Base-by-base conservation (phyloP, 35 echinoderm and acorn worm genomes). In the Apostichopus californicus region DNA sequence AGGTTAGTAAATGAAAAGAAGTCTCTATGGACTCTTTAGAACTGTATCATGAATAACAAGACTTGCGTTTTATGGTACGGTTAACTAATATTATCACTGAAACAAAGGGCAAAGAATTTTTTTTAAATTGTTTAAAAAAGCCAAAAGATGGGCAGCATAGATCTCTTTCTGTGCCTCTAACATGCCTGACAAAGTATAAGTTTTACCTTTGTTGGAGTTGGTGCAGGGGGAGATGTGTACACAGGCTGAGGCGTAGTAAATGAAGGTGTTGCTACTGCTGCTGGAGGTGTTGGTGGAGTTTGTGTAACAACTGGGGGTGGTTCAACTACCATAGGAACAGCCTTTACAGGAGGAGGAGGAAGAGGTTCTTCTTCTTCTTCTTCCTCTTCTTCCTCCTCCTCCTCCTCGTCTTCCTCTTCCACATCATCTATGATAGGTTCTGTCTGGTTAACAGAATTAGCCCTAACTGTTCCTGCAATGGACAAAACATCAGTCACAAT, bases 171-270 rank as follows among this genome's bases (percentile, higher is more conserved):
- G 34, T 46, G 34, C 34, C 34, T 46, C 34, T 46, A 46, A 60
- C 28, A 10, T 87, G 28, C 56, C 66, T 55, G 34, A 46, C 34
- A 46, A 46, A 46, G 34, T 46, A 46, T 46, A 46, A 46, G 28
- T 66, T 55, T 91, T 79, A 91, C 89, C 73, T 91, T 91, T 78
- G 89, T 59, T 17, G 89, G 89, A 91, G 77, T 91, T 91, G 86
- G 86, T 52, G 86, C 86, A 72, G 86, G 77, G 10, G 81, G 92
- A 57, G 81, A 75, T 56, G 79, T 83, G 79, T 90, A 85, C 88
- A 81, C 79, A 85, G 93, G 79, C 77, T 71, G 93, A 25, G 78
- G 78, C 11, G 93, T n/a, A 68, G 86, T 55, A 90, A 75, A 75
- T 68, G 86, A 52, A 65, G 23, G 61, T 73, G 86, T n/a, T 89